These are phyloP conservation scores for Philantomba maxwellii DNA, from an alignment of 2,113 vertebrate genomes.

Conservation along the genomic window DNA sequence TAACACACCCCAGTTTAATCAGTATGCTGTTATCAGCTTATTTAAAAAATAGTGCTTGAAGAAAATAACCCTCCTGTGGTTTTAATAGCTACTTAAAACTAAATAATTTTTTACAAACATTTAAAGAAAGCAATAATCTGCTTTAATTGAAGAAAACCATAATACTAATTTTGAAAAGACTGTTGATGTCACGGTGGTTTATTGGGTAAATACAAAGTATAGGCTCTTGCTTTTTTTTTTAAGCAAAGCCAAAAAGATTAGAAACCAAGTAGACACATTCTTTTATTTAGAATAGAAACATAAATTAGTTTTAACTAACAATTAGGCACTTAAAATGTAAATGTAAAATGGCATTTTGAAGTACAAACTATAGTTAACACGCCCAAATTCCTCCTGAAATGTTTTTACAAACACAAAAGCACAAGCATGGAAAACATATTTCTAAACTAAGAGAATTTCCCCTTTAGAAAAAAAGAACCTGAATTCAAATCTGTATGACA, in stretches of 20 bases:
- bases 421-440: constrained; percentile 14
- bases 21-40: neutral
- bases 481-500: neutral
- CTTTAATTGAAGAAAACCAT: neutral
- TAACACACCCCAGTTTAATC: neutral
- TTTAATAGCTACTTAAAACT: neutral
- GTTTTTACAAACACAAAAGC: constrained; percentile 33
- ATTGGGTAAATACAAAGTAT: constrained; percentile 65
- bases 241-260: constrained; percentile 64
- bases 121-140: neutral
- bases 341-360: constrained; percentile 47
- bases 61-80: neutral
- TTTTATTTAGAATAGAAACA: constrained; percentile 43
- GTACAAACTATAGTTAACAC: constrained; percentile 6
- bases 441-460: constrained; percentile 24
- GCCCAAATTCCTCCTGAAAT: constrained; percentile 50
- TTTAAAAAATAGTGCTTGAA: constrained; percentile 15
- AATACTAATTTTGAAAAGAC: constrained; percentile 41
- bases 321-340: constrained; percentile 65
- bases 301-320: constrained; percentile 54
- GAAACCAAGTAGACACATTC: constrained; percentile 37
- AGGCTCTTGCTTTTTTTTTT: constrained; percentile 31
- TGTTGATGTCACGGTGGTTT: constrained; percentile 36
- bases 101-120: neutral
- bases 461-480: neutral